Evolutionary conservation across 37 sponge, comb jelly and placozoan species (phyloP).

Genomic region (Theonella swinhoei): DNA sequence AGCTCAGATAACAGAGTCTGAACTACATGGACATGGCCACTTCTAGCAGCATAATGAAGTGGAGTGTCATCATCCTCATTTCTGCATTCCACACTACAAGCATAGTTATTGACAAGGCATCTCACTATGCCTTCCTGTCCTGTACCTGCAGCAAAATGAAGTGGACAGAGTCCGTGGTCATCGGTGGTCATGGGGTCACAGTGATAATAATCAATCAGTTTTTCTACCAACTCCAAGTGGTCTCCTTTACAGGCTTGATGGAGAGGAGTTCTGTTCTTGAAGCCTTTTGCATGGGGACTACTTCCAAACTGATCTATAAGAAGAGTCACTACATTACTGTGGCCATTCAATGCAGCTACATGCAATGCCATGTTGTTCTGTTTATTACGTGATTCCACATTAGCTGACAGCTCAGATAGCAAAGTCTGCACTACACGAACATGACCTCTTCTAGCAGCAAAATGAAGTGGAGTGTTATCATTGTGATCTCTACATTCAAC

Average conservation of each 20-base stretch:
- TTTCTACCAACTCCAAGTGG: background rate
- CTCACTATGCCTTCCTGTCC: background rate
- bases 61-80: constrained; percentile 6
- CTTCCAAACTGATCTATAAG: no score
- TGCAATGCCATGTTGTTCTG: no score
- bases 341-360: no score
- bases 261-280: no score
- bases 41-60: no score
- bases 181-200: constrained; percentile 2
- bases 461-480: background rate
- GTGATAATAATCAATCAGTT: background rate
- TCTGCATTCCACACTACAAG: background rate
- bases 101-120: background rate
- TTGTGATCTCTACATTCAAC: background rate
- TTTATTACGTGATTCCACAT: no score
- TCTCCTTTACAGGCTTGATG: no score
- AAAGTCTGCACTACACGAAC: background rate
- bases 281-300: no score
- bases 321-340: no score
- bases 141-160: background rate
- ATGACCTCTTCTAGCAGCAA: constrained; percentile 7
- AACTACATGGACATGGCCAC: background rate
- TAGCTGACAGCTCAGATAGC: background rate
- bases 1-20: no score
- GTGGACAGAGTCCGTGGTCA: background rate